A percentile compares a stretch with the other conserved stretches of the same genome.
Conservation (phyloP, 2,113 vertebrate genomes). For the Megaceryle maxima region DNA sequence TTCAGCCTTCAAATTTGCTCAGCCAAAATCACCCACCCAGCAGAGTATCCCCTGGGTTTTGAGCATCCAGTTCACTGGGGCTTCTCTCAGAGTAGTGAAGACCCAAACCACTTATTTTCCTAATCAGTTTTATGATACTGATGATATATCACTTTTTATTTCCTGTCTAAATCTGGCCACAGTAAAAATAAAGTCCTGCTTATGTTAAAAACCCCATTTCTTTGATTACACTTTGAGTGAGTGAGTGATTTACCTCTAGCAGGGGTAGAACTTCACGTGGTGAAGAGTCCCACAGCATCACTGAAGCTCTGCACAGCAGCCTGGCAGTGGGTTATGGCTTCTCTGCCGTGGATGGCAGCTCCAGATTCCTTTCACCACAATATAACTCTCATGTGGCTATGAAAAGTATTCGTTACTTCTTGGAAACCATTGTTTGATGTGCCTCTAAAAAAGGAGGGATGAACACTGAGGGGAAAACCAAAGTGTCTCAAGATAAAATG, state of each 20-base stretch:
- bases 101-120: background rate
- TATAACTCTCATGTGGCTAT: background rate
- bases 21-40: background rate
- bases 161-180: background rate
- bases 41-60: background rate
- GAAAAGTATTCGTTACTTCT: background rate
- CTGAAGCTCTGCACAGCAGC: background rate
- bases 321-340: background rate
- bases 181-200: background rate
- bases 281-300: rapidly evolving
- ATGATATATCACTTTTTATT: background rate
- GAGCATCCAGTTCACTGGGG: background rate
- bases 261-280: background rate
- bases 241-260: rapidly evolving
- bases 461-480: rapidly evolving
- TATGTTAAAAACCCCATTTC: background rate
- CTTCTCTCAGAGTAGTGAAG: background rate
- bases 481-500: rapidly evolving
- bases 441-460: background rate
- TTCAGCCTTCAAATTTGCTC: background rate
- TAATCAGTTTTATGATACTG: background rate
- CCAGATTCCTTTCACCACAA: rapidly evolving
- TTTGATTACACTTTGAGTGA: background rate
- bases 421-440: background rate
- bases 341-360: background rate